phyloP scores from a whole-genome alignment of 1,140 invertebrate genomes.

The Drosophila burlai region DNA sequence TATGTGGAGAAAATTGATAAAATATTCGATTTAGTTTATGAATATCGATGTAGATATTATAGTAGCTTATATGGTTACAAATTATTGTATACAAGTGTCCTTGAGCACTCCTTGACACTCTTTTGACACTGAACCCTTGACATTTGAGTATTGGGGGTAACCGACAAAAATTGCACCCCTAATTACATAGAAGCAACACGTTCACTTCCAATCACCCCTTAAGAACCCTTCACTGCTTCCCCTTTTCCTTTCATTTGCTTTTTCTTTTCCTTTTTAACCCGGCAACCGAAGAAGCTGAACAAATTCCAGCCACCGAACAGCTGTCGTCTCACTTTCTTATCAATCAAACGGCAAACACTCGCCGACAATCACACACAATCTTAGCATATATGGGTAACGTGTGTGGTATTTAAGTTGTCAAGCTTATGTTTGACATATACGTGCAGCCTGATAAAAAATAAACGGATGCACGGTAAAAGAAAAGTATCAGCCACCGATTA shows the following conservation, averaged over 20 bases:
- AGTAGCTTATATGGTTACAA: slow-evolving; percentile 2
- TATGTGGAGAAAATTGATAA: slow-evolving; percentile 7
- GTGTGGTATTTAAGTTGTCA: slow-evolving; percentile 57
- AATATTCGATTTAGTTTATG: slow-evolving; percentile 5
- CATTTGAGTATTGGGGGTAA: not conserved
- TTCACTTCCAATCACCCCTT: not conserved
- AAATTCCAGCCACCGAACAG: slow-evolving; percentile 41
- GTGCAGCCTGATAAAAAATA: slow-evolving; percentile 68
- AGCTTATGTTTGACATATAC: slow-evolving; percentile 69
- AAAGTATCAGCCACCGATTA: not conserved
- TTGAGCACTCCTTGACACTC: slow-evolving; percentile 17
- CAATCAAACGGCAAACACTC: slow-evolving; percentile 64
- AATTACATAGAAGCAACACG: slow-evolving; percentile 55
- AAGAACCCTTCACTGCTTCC: slow-evolving; percentile 20
- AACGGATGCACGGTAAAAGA: slow-evolving; percentile 23
- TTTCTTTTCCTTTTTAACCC: slow-evolving; percentile 4
- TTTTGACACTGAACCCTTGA: slow-evolving; percentile 47
- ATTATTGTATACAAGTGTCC: slow-evolving; percentile 1
- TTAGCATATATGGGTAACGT: slow-evolving; percentile 13
- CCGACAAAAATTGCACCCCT: slow-evolving; percentile 64
- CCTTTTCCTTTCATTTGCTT: not conserved
- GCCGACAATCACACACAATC: slow-evolving; percentile 16
- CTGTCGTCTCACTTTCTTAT: slow-evolving; percentile 69
- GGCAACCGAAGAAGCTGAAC: slow-evolving; percentile 31
- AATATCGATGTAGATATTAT: slow-evolving; percentile 7